A percentile compares a stretch with the other conserved stretches of the same genome.
These are phyloP conservation scores for Drosophila pandora DNA, from an alignment of 1,140 invertebrate genomes.

Conservation along the genomic window DNA sequence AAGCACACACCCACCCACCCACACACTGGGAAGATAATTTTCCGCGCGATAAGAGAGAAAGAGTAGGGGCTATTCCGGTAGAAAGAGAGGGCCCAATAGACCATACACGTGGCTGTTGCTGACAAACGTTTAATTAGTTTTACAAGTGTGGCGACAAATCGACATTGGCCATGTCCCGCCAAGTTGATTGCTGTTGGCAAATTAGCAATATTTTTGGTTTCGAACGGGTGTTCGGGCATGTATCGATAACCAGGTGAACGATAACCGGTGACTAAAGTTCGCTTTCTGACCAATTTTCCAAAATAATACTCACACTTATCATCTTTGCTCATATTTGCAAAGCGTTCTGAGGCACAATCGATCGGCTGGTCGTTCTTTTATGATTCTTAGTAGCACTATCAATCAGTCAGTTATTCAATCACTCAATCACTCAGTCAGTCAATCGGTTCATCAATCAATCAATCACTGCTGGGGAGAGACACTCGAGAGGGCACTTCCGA, in stretches of 20 bases:
- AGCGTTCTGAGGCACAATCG: constrained; percentile 14
- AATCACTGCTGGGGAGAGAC: constrained; percentile 30
- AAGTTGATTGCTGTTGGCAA: constrained; percentile 46
- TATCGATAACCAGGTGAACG: constrained; percentile 6
- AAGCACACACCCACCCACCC: background rate
- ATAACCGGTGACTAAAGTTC: constrained; percentile 52
- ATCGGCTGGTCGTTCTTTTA: background rate
- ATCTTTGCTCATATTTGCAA: constrained; percentile 74
- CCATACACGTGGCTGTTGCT: constrained; percentile 36
- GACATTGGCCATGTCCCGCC: constrained; percentile 26
- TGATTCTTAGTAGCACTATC: constrained; percentile 12
- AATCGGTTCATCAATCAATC: constrained; percentile 38
- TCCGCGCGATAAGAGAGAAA: constrained; percentile 37
- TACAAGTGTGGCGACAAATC: constrained; percentile 57
- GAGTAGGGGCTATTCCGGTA: constrained; percentile 1
- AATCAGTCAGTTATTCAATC: constrained; percentile 15
- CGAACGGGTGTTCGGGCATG: background rate
- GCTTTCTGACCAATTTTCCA: constrained; percentile 12
- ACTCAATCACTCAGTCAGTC: constrained; percentile 8
- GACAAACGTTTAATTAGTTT: constrained; percentile 64
- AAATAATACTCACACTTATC: constrained; percentile 73
- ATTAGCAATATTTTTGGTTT: constrained; percentile 44
- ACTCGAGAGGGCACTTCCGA: constrained; percentile 42
- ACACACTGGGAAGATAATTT: constrained; percentile 42
- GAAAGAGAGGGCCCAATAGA: background rate